phyloP scores from a whole-genome alignment of 2,888 invertebrate species.

The Junonia oenone region DNA sequence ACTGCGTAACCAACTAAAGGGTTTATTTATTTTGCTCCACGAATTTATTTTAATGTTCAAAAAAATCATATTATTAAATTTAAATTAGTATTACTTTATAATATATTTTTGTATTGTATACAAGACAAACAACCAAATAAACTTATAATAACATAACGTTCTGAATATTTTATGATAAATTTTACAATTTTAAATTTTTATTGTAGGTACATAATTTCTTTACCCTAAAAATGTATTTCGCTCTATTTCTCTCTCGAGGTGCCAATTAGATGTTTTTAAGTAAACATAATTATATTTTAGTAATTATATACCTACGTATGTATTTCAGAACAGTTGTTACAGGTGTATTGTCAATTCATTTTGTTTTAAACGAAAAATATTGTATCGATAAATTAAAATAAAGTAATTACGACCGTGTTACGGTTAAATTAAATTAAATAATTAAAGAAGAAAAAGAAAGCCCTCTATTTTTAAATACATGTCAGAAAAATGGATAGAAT shows the following conservation, averaged over 20 bases:
- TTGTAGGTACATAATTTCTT: too few relatives aligned
- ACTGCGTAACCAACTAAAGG: neutral
- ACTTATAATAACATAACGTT: too few relatives aligned
- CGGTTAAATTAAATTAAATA: neutral
- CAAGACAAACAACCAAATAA: too few relatives aligned
- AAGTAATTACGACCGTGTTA: too few relatives aligned
- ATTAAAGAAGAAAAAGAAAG: neutral
- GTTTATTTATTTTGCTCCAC: neutral
- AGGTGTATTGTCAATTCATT: slow-evolving; percentile 26
- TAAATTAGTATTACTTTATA: too few relatives aligned
- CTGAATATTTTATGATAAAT: too few relatives aligned
- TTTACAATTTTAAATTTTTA: too few relatives aligned
- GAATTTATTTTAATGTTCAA: too few relatives aligned
- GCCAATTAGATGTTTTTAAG: slow-evolving; percentile 33
- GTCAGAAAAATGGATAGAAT: neutral
- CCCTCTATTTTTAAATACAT: slow-evolving; percentile 2
- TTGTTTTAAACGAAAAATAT: neutral
- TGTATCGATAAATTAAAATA: too few relatives aligned
- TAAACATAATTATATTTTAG: slow-evolving; percentile 1
- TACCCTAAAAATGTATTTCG: neutral
- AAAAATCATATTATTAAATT: too few relatives aligned
- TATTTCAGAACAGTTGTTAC: slow-evolving; percentile 2
- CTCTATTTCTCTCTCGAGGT: slow-evolving; percentile 30
- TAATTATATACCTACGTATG: too few relatives aligned
- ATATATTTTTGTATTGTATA: too few relatives aligned